Evolutionary conservation across 1,140 invertebrate species (phyloP).

Genomic region (Teleopsis dalmanni): DNA sequence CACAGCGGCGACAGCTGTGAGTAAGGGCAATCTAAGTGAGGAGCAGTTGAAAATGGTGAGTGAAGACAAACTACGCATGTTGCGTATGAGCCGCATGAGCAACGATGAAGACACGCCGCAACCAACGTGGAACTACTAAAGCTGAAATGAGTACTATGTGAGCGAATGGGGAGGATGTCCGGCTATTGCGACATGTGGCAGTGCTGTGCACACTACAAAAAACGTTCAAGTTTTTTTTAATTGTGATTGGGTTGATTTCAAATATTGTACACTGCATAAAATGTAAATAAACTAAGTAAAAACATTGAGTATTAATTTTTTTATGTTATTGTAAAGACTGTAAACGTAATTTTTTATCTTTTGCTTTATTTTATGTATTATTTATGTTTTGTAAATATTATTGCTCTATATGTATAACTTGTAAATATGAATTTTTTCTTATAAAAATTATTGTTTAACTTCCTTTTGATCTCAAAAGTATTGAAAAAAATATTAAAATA

Average conservation of each 20-base stretch:
- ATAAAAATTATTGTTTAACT: slow-evolving; percentile 3
- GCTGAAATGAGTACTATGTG: not conserved
- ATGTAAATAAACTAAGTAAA: too few species aligned
- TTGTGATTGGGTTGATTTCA: too few species aligned
- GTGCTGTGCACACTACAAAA: too few species aligned
- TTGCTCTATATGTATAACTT: not conserved
- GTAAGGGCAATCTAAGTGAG: slow-evolving; percentile 9
- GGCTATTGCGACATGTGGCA: too few species aligned
- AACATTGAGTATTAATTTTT: too few species aligned
- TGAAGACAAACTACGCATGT: slow-evolving; percentile 37
- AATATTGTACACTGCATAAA: too few species aligned
- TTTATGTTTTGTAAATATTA: slow-evolving; percentile 3
- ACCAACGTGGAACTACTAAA: slow-evolving; percentile 29
- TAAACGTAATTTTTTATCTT: not conserved
- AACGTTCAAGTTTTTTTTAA: too few species aligned
- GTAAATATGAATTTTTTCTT: not conserved
- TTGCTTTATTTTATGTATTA: not conserved
- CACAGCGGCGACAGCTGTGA: not conserved
- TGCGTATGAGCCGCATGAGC: slow-evolving; percentile 31
- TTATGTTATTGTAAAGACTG: too few species aligned
- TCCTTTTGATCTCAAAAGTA: slow-evolving; percentile 12
- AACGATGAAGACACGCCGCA: slow-evolving; percentile 20
- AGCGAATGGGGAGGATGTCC: too few species aligned
- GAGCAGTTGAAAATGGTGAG: slow-evolving; percentile 32
- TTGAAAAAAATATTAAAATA: not conserved